Evolutionary conservation across 2,888 invertebrate species (phyloP).

Genomic region (Orthosia incerta): DNA sequence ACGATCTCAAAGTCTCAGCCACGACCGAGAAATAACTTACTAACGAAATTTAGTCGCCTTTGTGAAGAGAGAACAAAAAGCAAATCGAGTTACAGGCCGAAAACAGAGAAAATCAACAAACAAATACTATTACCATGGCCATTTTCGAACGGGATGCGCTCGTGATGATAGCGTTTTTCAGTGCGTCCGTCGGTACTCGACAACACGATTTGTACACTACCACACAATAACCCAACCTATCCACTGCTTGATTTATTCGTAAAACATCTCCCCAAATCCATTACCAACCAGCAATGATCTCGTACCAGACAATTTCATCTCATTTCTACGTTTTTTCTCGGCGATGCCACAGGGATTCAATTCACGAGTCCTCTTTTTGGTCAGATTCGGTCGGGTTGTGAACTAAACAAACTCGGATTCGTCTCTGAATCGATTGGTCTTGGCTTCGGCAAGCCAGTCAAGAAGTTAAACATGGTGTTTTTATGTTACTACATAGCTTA

Average conservation of each 20-base stretch:
- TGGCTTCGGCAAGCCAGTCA: slow-evolving; percentile 69
- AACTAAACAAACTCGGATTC: slow-evolving; percentile 87
- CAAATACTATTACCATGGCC: slow-evolving; percentile 90
- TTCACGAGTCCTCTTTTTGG: slow-evolving; percentile 88
- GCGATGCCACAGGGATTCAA: slow-evolving; percentile 78
- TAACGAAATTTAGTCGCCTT: slow-evolving; percentile 89
- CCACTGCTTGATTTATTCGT: slow-evolving; percentile 66
- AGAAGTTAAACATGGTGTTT: slow-evolving; percentile 73
- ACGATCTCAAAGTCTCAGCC: slow-evolving; percentile 77
- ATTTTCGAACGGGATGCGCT: slow-evolving; percentile 87
- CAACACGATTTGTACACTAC: slow-evolving; percentile 18
- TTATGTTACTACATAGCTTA: slow-evolving; percentile 56
- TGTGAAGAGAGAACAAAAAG: slow-evolving; percentile 86
- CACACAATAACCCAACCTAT: slow-evolving; percentile 17
- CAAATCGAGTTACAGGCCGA: slow-evolving; percentile 89
- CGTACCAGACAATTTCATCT: neutral
- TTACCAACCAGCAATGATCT: slow-evolving; percentile 66
- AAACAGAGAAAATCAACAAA: slow-evolving; percentile 90
- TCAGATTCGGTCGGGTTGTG: slow-evolving; percentile 80
- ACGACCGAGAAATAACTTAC: slow-evolving; percentile 78
- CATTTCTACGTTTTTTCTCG: slow-evolving; percentile 19
- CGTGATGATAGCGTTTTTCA: slow-evolving; percentile 89
- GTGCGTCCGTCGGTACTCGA: slow-evolving; percentile 62
- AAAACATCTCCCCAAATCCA: fast-evolving
- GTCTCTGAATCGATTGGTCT: slow-evolving; percentile 86